phyloP scores from a whole-genome alignment of 1,140 invertebrate genomes.

The Drosophila nebulosa region DNA sequence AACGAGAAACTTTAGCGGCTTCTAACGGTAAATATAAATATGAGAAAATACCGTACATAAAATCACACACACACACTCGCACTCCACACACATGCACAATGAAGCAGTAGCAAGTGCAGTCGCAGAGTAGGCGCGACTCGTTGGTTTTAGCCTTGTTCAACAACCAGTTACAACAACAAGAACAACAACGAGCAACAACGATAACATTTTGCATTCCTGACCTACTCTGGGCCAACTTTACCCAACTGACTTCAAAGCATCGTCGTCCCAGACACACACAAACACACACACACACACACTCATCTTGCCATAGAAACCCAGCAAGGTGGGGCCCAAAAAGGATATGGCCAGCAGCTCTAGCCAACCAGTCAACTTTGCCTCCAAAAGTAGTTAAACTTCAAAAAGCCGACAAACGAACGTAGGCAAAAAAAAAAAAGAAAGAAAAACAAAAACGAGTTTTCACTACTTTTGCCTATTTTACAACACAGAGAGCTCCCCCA shows the following conservation, averaged over 20 bases:
- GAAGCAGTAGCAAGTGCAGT: conserved; percentile 44
- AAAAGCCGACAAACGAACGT: conserved; percentile 53
- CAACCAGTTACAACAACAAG: conserved; percentile 24
- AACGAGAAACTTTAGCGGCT: conserved; percentile 60
- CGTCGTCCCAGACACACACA: conserved; percentile 3
- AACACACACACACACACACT: conserved; percentile 32
- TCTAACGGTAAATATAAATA: conserved; percentile 69
- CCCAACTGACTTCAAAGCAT: conserved; percentile 51
- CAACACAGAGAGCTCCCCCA: conserved; percentile 30
- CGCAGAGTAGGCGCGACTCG: conserved; percentile 44
- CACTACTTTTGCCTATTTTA: conserved; percentile 77
- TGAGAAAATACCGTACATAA: conserved; percentile 41
- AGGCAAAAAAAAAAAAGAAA: conserved; percentile 23
- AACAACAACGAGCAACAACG: conserved; percentile 23
- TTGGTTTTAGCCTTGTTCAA: conserved; percentile 64
- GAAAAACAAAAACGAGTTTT: conserved; percentile 66
- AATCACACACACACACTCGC: conserved; percentile 39
- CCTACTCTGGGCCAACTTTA: conserved; percentile 62
- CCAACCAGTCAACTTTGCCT: conserved; percentile 43
- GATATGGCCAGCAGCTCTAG: conserved; percentile 48
- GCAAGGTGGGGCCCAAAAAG: conserved; percentile 53
- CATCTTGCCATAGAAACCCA: conserved; percentile 19
- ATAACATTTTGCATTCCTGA: conserved; percentile 69
- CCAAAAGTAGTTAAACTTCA: conserved; percentile 76
- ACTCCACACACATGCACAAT: conserved; percentile 5